Evolutionary conservation across 2,888 invertebrate species (phyloP).

Genomic region (Lithophane semibrunnea): DNA sequence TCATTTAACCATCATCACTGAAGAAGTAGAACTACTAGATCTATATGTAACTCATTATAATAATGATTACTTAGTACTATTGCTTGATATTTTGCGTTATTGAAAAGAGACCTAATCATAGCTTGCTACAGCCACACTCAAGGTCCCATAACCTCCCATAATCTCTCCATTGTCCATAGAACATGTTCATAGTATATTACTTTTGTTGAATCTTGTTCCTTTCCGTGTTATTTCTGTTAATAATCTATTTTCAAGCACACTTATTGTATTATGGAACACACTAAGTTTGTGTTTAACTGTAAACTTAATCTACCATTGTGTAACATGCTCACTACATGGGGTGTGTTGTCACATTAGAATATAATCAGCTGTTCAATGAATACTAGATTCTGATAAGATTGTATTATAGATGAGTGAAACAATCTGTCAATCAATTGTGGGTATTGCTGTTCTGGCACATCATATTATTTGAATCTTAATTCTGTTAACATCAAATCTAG

Average conservation of each 20-base stretch:
- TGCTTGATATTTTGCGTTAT: slow-evolving; percentile 16
- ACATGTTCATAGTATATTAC: slow-evolving; percentile 11
- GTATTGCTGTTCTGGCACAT: background rate
- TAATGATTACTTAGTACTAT: background rate
- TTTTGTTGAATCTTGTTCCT: slow-evolving; percentile 4
- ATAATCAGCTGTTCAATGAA: slow-evolving; percentile 26
- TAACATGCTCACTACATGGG: background rate
- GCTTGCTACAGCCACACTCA: background rate
- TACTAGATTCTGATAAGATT: slow-evolving; percentile 29
- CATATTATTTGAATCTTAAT: background rate
- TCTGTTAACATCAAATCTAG: background rate
- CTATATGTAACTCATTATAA: background rate
- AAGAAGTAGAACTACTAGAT: background rate
- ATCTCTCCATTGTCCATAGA: background rate
- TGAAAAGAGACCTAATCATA: background rate
- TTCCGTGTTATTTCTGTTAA: background rate
- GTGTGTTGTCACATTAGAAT: slow-evolving; percentile 7
- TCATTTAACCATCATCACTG: slow-evolving; percentile 12
- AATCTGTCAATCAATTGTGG: background rate
- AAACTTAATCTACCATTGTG: background rate
- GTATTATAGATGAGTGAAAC: slow-evolving; percentile 3
- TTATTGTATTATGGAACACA: background rate
- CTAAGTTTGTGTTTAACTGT: background rate
- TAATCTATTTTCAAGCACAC: background rate
- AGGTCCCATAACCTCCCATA: background rate